These are phyloP conservation scores for Apodemia hepburni DNA, from an alignment of 2,888 invertebrate genomes.

Conservation along the genomic window DNA sequence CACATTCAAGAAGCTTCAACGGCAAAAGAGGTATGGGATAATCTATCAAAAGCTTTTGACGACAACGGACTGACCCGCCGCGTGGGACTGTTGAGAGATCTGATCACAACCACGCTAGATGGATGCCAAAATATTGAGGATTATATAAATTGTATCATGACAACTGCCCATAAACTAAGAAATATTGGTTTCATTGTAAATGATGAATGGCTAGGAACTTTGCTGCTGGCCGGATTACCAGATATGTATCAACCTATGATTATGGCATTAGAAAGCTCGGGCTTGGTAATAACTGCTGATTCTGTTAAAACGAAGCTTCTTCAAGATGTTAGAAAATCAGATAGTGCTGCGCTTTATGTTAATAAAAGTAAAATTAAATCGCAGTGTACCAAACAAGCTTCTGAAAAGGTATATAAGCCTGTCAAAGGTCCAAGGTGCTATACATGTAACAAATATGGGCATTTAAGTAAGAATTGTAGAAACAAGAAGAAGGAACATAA, in stretches of 20 bases:
- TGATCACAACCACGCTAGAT: slow-evolving; percentile 30
- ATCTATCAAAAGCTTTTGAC: slow-evolving; percentile 29
- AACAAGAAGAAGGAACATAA: slow-evolving; percentile 11
- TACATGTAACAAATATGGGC: slow-evolving; percentile 24
- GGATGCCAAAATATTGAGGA: slow-evolving; percentile 28
- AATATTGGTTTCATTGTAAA: slow-evolving; percentile 31
- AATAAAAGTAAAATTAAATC: slow-evolving; percentile 7
- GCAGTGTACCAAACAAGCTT: slow-evolving; percentile 4
- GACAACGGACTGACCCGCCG: slow-evolving; percentile 29
- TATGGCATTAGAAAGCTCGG: slow-evolving; percentile 24
- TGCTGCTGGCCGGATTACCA: slow-evolving; percentile 31
- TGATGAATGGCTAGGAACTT: slow-evolving; percentile 34
- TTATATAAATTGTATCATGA: slow-evolving; percentile 31
- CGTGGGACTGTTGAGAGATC: slow-evolving; percentile 31
- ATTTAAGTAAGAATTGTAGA: slow-evolving; percentile 4
- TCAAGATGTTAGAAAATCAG: slow-evolving; percentile 26
- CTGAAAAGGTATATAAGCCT: neutral
- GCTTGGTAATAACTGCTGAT: slow-evolving; percentile 16
- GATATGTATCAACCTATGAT: slow-evolving; percentile 30
- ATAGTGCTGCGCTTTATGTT: slow-evolving; percentile 22
- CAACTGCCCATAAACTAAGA: slow-evolving; percentile 30
- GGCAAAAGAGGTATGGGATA: slow-evolving; percentile 5
- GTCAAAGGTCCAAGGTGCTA: slow-evolving; percentile 25
- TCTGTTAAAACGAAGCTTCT: slow-evolving; percentile 21
- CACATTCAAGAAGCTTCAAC: slow-evolving; percentile 1